Evolutionary conservation across 2,888 invertebrate genomes (phyloP).

Genomic region (Hoplodrina ambigua): DNA sequence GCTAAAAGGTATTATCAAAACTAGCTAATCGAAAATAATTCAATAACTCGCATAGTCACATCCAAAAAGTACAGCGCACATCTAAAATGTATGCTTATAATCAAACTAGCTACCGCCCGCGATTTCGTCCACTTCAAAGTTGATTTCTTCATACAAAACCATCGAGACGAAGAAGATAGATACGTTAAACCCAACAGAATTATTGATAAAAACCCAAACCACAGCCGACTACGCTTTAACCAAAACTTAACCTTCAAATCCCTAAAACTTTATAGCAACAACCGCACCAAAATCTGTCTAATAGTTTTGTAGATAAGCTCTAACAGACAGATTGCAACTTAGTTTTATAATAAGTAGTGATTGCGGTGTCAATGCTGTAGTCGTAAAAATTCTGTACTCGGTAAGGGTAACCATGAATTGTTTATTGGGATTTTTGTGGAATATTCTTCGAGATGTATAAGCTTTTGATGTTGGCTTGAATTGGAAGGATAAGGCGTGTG

Average conservation of each 20-base stretch:
- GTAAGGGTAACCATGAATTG: constrained; percentile 37
- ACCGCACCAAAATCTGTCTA: constrained; percentile 6
- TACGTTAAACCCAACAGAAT: too few relatives aligned
- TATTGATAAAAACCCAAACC: background rate
- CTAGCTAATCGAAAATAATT: too few relatives aligned
- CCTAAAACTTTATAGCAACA: constrained; percentile 6
- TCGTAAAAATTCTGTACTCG: constrained; percentile 32
- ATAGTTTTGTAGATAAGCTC: constrained; percentile 40
- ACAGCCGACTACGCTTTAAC: background rate
- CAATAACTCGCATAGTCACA: too few relatives aligned
- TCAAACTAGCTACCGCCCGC: too few relatives aligned
- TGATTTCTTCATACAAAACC: too few relatives aligned
- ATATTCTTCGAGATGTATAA: background rate
- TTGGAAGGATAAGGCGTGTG: background rate
- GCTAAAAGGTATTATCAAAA: too few relatives aligned
- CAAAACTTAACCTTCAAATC: background rate
- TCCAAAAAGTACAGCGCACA: too few relatives aligned
- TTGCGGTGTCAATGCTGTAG: constrained; percentile 48
- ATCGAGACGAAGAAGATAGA: too few relatives aligned
- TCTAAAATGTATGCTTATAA: too few relatives aligned
- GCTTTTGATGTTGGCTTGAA: background rate
- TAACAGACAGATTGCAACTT: constrained; percentile 22
- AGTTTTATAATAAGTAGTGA: constrained; percentile 26
- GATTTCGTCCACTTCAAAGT: too few relatives aligned
- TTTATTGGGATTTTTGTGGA: background rate